These are phyloP conservation scores for Phragmatobia fuliginosa DNA, from an alignment of 2,888 invertebrate genomes.

Conservation along the genomic window DNA sequence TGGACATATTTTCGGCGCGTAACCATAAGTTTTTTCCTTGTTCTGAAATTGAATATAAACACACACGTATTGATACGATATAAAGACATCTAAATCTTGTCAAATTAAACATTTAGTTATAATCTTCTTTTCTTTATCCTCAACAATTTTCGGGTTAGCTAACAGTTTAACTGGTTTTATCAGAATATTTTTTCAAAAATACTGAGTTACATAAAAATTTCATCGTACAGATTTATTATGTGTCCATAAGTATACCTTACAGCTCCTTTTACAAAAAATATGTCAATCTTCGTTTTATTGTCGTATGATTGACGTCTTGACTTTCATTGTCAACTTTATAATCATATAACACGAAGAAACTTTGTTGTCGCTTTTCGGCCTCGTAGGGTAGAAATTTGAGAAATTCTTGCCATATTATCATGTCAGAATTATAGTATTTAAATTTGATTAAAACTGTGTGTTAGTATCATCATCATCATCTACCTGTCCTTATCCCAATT, in stretches of 20 bases:
- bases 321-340: not conserved
- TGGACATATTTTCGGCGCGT: not conserved
- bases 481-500: too few species aligned
- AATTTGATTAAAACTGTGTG: not conserved
- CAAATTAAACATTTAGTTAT: not conserved
- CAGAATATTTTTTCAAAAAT: too few species aligned
- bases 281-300: not conserved
- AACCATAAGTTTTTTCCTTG: not conserved
- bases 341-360: not conserved
- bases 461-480: not conserved
- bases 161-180: too few species aligned
- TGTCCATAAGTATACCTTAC: not conserved
- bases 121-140: too few species aligned
- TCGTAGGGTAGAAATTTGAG: not conserved
- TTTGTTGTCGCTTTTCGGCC: not conserved
- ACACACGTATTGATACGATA: not conserved
- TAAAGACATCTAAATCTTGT: not conserved
- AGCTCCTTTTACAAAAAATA: not conserved
- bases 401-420: too few species aligned
- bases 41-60: not conserved
- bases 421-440: not conserved
- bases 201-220: too few species aligned
- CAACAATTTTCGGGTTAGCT: too few species aligned
- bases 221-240: too few species aligned
- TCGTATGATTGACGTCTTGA: slow-evolving; percentile 1